phyloP scores from a whole-genome alignment of 2,888 invertebrate species.

The Drosophila silvestris region DNA sequence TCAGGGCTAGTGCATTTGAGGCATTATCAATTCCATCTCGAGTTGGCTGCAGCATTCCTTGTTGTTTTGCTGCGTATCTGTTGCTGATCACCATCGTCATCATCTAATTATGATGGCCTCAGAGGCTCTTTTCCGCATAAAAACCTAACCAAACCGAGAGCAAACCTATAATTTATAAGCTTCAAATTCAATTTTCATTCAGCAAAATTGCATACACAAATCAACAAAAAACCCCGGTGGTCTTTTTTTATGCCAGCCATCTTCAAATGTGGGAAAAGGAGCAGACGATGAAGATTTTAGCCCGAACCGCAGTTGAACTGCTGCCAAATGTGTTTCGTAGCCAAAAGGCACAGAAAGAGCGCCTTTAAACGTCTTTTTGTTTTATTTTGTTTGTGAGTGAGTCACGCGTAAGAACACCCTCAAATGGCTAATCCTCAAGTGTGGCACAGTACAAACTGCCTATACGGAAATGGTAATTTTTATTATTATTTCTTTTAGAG shows the following conservation, averaged over 20 bases:
- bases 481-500: neutral
- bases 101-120: slow-evolving; percentile 61
- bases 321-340: slow-evolving; percentile 41
- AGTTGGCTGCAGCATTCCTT: slow-evolving; percentile 35
- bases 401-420: slow-evolving; percentile 50
- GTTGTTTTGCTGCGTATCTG: slow-evolving; percentile 30
- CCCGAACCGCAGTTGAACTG: slow-evolving; percentile 19
- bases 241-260: slow-evolving; percentile 37
- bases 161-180: slow-evolving; percentile 76
- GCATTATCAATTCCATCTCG: slow-evolving; percentile 41
- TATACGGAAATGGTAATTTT: neutral
- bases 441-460: slow-evolving; percentile 30
- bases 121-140: slow-evolving; percentile 64
- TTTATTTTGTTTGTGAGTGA: slow-evolving; percentile 39
- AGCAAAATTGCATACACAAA: slow-evolving; percentile 63
- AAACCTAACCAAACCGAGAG: slow-evolving; percentile 49
- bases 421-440: slow-evolving; percentile 39
- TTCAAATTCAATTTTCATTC: slow-evolving; percentile 77
- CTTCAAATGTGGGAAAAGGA: slow-evolving; percentile 55
- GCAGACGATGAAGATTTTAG: slow-evolving; percentile 39
- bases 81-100: slow-evolving; percentile 30
- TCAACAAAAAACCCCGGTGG: slow-evolving; percentile 55
- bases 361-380: slow-evolving; percentile 37
- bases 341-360: slow-evolving; percentile 32
- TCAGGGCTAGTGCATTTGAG: slow-evolving; percentile 29